Conservation (phyloP, 2,888 invertebrate genomes). For the Leptinotarsa tumamoca region DNA sequence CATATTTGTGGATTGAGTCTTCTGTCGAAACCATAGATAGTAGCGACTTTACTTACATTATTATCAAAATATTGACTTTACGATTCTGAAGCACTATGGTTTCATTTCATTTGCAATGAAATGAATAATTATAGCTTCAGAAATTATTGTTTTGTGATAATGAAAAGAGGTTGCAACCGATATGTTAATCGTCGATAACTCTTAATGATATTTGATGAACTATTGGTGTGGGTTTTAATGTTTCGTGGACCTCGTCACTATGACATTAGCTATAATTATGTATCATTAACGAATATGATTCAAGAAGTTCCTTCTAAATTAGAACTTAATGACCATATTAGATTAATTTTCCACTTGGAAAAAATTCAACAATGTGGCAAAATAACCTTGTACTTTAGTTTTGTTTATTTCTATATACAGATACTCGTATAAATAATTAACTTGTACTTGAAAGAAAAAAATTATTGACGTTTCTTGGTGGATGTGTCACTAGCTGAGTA, state of each 20-base stretch:
- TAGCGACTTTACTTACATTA: too few species aligned
- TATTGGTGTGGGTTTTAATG: too few species aligned
- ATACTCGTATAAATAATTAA: constrained; percentile 1
- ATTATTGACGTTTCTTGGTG: background rate
- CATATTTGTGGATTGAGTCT: too few species aligned
- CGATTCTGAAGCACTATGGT: too few species aligned
- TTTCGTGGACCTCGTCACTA: background rate
- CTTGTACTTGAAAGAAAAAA: background rate
- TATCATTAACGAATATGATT: background rate
- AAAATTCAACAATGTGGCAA: background rate
- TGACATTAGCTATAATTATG: background rate
- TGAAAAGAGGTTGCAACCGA: too few species aligned
- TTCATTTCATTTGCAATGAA: too few species aligned
- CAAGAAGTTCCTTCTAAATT: background rate
- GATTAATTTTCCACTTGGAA: background rate
- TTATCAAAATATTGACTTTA: too few species aligned
- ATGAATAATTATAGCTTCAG: too few species aligned
- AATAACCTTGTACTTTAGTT: constrained; percentile 32
- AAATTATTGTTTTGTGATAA: too few species aligned
- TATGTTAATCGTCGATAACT: too few species aligned
- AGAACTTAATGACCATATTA: background rate
- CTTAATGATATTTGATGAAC: too few species aligned
- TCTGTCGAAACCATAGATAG: too few species aligned
- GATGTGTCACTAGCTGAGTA: background rate
- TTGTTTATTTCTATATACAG: constrained; percentile 25